phyloP scores from a whole-genome alignment of 2,888 invertebrate species.

The Halocaridina rubra region DNA sequence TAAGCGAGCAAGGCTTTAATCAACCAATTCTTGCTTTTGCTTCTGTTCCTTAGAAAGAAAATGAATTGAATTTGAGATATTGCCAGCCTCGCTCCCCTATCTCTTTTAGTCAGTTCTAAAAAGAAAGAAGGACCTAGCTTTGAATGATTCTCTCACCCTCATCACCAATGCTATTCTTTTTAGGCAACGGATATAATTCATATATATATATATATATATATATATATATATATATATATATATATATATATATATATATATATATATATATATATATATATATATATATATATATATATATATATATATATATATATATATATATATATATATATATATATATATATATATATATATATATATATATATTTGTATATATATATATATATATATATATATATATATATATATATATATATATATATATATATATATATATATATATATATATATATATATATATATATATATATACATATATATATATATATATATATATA shows the following conservation, averaged over 20 bases:
- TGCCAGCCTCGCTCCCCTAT: too few species aligned
- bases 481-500: slow-evolving; percentile 8
- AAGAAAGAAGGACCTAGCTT: too few species aligned
- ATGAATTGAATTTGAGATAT: too few species aligned
- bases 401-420: neutral
- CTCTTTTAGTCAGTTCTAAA: too few species aligned
- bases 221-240: neutral
- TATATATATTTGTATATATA: neutral
- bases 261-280: slow-evolving; percentile 4
- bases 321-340: neutral
- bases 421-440: neutral
- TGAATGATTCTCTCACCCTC: too few species aligned
- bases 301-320: neutral
- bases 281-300: slow-evolving; percentile 4
- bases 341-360: neutral
- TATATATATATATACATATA: slow-evolving; percentile 8
- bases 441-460: neutral
- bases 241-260: slow-evolving; percentile 4
- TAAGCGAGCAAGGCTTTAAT: too few species aligned
- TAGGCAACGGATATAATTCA: too few species aligned
- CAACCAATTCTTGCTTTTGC: too few species aligned
- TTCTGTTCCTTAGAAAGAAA: too few species aligned
- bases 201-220: neutral
- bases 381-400: neutral
- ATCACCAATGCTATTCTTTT: too few species aligned